Conservation (phyloP, 2,888 invertebrate genomes). For the Embidobia sp. region DNA sequence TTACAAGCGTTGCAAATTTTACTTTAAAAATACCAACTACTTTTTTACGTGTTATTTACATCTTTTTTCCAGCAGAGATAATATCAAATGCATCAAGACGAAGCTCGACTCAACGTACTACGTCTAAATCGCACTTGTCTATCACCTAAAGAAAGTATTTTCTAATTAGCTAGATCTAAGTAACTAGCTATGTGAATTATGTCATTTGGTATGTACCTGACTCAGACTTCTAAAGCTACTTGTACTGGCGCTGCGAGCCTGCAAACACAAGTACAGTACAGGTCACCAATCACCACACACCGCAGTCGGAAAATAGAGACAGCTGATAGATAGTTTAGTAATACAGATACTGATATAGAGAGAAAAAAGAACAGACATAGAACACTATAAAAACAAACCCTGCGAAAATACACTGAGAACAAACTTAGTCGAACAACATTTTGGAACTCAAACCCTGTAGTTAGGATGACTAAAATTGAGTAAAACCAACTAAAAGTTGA, state of each 20-base stretch:
- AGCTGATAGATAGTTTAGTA: conserved; percentile 53
- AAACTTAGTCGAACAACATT: no score
- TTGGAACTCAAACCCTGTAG: no score
- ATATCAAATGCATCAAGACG: no score
- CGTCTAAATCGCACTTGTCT: conserved; percentile 42
- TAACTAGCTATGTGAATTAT: conserved; percentile 72
- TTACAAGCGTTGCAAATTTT: no score
- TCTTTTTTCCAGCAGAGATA: no score
- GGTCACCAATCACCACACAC: conserved; percentile 79
- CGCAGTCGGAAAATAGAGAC: conserved; percentile 70
- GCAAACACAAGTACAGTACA: conserved; percentile 84
- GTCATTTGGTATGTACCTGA: conserved; percentile 86
- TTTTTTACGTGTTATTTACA: no score
- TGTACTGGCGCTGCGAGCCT: conserved; percentile 94
- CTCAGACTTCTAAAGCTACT: conserved; percentile 95
- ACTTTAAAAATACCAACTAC: no score
- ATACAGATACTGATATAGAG: conserved; percentile 27
- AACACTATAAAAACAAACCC: conserved; percentile 24
- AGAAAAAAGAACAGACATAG: conserved; percentile 17
- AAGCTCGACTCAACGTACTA: no score
- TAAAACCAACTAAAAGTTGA: no score
- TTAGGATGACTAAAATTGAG: no score
- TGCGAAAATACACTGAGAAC: no score
- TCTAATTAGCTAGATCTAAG: conserved; percentile 66
- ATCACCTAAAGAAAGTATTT: conserved; percentile 44